Conservation (phyloP, 2,797 vertebrate species). For the Acipenser oxyrinchus region DNA sequence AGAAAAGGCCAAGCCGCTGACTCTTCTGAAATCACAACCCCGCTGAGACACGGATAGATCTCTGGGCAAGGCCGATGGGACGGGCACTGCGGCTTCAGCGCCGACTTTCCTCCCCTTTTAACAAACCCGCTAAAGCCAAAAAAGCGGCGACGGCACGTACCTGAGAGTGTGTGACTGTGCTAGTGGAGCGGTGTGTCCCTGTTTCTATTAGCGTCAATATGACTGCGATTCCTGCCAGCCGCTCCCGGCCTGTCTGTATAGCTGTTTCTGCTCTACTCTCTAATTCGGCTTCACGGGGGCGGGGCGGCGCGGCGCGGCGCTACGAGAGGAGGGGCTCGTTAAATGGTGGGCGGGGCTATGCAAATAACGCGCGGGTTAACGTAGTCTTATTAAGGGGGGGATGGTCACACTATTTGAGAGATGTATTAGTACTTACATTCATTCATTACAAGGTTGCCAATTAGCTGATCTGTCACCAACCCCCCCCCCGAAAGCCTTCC, state of each 20-base stretch:
- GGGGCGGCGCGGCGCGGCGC: conserved; percentile 36
- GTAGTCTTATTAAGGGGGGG: too few relatives aligned
- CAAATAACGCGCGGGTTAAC: too few relatives aligned
- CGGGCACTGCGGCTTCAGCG: conserved; percentile 42
- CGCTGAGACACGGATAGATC: conserved; percentile 28
- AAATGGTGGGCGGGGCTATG: not conserved
- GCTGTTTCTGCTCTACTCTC: conserved; percentile 43
- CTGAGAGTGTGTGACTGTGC: conserved; percentile 34
- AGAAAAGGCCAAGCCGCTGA: conserved; percentile 31
- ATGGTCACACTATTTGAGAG: too few relatives aligned
- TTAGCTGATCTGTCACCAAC: too few relatives aligned
- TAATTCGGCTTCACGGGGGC: conserved; percentile 52
- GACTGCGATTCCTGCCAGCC: conserved; percentile 44
- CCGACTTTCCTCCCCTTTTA: conserved; percentile 20
- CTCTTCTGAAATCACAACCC: conserved; percentile 46
- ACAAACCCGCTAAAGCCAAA: not conserved
- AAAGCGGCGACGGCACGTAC: conserved; percentile 31
- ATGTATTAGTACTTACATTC: too few relatives aligned
- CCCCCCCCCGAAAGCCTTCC: too few relatives aligned
- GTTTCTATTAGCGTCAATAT: conserved; percentile 34
- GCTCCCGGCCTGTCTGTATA: conserved; percentile 36
- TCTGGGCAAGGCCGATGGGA: conserved; percentile 34
- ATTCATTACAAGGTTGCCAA: too few relatives aligned
- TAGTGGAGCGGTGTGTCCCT: conserved; percentile 43
- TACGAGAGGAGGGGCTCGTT: not conserved